Evolutionary conservation across 1,140 invertebrate genomes (phyloP).

Genomic region (Pseudomyrmex flavicornis): DNA sequence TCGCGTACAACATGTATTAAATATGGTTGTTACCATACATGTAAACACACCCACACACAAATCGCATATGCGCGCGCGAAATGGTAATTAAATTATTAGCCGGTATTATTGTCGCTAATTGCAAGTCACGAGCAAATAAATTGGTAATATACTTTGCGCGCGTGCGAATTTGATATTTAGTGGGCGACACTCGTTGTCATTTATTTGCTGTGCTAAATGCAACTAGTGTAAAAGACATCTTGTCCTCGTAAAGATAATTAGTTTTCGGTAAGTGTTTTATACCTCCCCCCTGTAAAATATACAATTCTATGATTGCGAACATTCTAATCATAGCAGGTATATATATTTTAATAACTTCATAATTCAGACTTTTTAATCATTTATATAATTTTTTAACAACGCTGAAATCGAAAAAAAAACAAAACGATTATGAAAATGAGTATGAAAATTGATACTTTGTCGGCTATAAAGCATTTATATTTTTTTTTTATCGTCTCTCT

Average conservation of each 20-base stretch:
- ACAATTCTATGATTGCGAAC: too few relatives aligned
- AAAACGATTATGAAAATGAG: too few relatives aligned
- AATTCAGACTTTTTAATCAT: background rate
- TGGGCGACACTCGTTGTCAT: background rate
- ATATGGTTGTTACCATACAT: conserved; percentile 12
- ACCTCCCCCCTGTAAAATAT: too few relatives aligned
- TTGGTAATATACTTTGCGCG: background rate
- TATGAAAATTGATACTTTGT: too few relatives aligned
- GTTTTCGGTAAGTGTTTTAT: too few relatives aligned
- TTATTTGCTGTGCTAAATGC: background rate
- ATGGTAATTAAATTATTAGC: conserved; percentile 46
- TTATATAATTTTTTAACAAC: conserved; percentile 11
- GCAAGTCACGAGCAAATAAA: conserved; percentile 6
- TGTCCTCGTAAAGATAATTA: background rate
- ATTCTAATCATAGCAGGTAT: background rate
- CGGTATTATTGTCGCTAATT: background rate
- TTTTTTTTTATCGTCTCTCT: conserved; percentile 1
- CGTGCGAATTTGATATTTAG: background rate
- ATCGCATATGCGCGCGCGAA: background rate
- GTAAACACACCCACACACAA: background rate
- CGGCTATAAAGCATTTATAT: too few relatives aligned
- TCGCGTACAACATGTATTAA: conserved; percentile 25
- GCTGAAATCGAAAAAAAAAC: background rate
- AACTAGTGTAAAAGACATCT: background rate
- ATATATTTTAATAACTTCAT: background rate